phyloP scores from a whole-genome alignment of 2,113 vertebrate genomes.

The Bubo bubo region DNA sequence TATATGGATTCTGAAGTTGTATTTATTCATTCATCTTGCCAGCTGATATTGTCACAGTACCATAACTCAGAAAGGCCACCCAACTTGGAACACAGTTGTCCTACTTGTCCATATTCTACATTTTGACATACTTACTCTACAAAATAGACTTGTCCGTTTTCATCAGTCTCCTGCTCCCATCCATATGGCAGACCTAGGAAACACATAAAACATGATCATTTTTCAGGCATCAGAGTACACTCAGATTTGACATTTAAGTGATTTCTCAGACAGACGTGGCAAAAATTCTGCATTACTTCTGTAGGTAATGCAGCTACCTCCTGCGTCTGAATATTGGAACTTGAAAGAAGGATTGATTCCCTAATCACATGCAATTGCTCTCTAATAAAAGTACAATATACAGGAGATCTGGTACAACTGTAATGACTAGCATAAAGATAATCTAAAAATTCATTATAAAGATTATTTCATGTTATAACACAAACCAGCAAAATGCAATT shows the following conservation, averaged over 20 bases:
- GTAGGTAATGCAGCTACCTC: neutral
- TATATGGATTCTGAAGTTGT: neutral
- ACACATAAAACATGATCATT: neutral
- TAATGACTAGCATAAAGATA: neutral
- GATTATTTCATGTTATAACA: neutral
- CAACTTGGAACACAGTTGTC: neutral
- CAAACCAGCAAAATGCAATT: neutral
- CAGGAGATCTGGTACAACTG: neutral
- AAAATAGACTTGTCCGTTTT: conserved; percentile 91
- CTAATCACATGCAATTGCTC: neutral
- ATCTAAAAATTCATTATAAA: neutral
- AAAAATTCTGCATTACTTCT: neutral
- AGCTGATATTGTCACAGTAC: neutral
- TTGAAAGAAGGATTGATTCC: neutral
- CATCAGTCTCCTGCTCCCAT: conserved; percentile 96
- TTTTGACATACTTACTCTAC: conserved; percentile 88
- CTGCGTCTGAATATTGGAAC: neutral
- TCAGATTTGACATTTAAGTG: neutral
- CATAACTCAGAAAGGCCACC: neutral
- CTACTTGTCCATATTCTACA: neutral
- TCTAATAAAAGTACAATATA: neutral
- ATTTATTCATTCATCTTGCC: neutral
- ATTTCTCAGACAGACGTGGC: neutral
- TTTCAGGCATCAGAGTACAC: neutral
- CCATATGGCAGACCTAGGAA: conserved; percentile 92